phyloP scores from a whole-genome alignment of 2,888 invertebrate species.

The Phalera bucephala region DNA sequence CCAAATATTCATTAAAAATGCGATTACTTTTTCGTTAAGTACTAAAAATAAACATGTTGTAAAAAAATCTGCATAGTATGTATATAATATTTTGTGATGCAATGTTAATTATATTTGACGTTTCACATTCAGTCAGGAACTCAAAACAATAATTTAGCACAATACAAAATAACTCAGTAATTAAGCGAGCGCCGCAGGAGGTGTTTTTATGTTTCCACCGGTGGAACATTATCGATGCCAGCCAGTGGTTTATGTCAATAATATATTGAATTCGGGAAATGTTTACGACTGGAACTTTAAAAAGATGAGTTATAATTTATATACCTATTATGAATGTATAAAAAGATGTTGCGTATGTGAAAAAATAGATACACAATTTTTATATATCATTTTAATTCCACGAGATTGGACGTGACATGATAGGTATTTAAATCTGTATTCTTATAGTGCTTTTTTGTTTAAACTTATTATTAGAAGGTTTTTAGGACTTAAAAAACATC shows the following conservation, averaged over 20 bases:
- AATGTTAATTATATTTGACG: background rate
- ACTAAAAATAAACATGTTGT: no score
- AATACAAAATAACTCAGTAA: constrained; percentile 16
- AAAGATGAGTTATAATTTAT: constrained; percentile 6
- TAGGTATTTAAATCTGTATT: background rate
- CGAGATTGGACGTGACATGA: background rate
- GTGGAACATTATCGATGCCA: constrained; percentile 19
- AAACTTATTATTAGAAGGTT: background rate
- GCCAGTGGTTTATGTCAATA: constrained; percentile 21
- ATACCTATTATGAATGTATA: constrained; percentile 2
- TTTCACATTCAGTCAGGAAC: constrained; percentile 7
- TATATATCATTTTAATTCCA: background rate
- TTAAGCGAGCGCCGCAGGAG: constrained; percentile 22
- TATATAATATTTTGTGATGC: no score
- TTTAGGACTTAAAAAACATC: no score
- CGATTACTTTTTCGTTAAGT: no score
- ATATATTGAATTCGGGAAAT: constrained; percentile 18
- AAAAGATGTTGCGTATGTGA: background rate
- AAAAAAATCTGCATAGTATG: no score
- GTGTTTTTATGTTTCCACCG: constrained; percentile 21
- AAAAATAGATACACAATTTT: background rate
- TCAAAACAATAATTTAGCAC: constrained; percentile 12
- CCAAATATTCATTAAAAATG: no score
- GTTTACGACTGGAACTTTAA: constrained; percentile 10
- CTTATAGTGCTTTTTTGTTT: background rate